These are phyloP conservation scores for Pipra filicauda DNA, from an alignment of 2,113 vertebrate species.

Conservation along the genomic window DNA sequence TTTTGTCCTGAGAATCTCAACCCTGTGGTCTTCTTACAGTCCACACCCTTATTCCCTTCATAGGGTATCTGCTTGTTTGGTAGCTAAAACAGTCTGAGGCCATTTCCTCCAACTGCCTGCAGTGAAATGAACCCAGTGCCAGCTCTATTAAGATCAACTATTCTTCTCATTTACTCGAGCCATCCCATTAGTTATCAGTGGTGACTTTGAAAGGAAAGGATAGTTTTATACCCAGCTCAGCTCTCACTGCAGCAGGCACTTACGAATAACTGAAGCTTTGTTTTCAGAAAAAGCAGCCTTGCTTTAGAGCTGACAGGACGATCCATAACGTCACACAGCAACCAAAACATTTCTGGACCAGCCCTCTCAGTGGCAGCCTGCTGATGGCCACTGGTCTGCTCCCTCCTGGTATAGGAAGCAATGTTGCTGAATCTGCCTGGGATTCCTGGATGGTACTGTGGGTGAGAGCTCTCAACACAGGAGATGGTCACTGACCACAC, in stretches of 20 bases:
- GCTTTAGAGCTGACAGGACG: conserved; percentile 39
- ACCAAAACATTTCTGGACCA: neutral
- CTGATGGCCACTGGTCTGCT: neutral
- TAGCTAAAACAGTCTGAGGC: neutral
- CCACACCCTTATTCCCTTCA: neutral
- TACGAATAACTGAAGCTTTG: conserved; percentile 42
- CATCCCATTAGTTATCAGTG: conserved; percentile 58
- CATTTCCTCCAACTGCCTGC: conserved; percentile 26
- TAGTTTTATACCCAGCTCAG: conserved; percentile 65
- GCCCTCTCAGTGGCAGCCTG: neutral
- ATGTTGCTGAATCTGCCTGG: neutral
- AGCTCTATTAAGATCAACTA: conserved; percentile 53
- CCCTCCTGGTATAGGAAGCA: neutral
- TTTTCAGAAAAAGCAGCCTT: conserved; percentile 45
- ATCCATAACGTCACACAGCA: conserved; percentile 29
- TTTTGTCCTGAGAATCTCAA: neutral
- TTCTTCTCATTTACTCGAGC: conserved; percentile 45
- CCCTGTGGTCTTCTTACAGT: neutral
- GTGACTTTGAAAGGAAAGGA: conserved; percentile 49
- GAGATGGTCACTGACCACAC: neutral
- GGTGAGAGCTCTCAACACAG: neutral
- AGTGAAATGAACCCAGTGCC: conserved; percentile 21
- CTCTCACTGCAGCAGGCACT: conserved; percentile 62
- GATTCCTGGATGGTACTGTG: neutral
- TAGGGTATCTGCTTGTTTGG: neutral